Evolutionary conservation across 2,888 invertebrate genomes (phyloP).

Genomic region (Acrocera orbiculus): DNA sequence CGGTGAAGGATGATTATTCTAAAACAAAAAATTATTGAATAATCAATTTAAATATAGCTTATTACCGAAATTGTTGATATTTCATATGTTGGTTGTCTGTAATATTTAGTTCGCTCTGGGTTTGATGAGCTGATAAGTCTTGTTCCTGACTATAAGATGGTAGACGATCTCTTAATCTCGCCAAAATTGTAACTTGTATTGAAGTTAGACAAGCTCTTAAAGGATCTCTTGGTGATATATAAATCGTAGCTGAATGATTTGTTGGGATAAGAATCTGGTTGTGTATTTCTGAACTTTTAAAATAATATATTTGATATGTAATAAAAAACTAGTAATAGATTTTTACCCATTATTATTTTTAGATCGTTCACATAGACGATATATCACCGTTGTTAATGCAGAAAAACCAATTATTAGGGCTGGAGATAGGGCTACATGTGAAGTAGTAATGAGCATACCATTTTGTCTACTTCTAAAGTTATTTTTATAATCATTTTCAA

Average conservation of each 20-base stretch:
- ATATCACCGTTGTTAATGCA: conserved; percentile 15
- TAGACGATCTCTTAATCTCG: conserved; percentile 16
- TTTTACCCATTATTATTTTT: no score
- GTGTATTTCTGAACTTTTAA: no score
- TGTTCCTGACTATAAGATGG: conserved; percentile 16
- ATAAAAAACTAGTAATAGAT: no score
- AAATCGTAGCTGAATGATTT: no score
- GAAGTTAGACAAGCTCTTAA: conserved; percentile 15
- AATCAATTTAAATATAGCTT: neutral
- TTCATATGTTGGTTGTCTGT: conserved; percentile 13
- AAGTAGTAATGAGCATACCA: conserved; percentile 14
- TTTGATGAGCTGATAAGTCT: no score
- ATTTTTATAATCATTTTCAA: neutral
- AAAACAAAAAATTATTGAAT: neutral
- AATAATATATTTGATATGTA: no score
- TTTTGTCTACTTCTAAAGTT: neutral
- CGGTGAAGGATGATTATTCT: conserved; percentile 13
- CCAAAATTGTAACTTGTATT: conserved; percentile 15
- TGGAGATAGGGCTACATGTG: conserved; percentile 16
- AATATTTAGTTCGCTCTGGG: no score
- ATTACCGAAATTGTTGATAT: conserved; percentile 8
- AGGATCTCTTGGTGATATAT: no score
- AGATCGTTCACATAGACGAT: conserved; percentile 16
- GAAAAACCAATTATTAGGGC: conserved; percentile 17
- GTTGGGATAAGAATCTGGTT: no score